Evolutionary conservation across 1,140 invertebrate species (phyloP).

Genomic region (Thaumetopoea pityocampa): DNA sequence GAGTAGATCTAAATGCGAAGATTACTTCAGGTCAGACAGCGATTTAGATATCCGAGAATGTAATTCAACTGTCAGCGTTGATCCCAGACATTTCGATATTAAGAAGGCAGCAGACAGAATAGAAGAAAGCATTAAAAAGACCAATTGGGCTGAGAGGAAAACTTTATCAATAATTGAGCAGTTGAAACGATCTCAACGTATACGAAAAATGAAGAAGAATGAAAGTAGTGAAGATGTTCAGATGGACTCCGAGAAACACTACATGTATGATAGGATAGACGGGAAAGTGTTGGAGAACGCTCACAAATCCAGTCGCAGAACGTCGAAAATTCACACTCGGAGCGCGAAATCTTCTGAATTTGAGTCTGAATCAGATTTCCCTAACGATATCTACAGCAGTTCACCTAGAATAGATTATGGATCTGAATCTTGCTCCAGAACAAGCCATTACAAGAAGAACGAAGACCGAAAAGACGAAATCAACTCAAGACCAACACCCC

Average conservation of each 20-base stretch:
- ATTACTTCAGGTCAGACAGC: conserved; percentile 56
- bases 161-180: conserved; percentile 66
- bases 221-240: conserved; percentile 60
- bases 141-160: conserved; percentile 67
- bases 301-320: conserved; percentile 66
- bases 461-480: conserved; percentile 50
- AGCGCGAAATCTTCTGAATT: conserved; percentile 82
- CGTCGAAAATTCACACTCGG: conserved; percentile 72
- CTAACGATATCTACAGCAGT: conserved; percentile 55
- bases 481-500: conserved; percentile 82
- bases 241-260: conserved; percentile 53
- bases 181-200: conserved; percentile 57
- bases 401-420: conserved; percentile 74
- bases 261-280: conserved; percentile 68
- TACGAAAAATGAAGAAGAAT: conserved; percentile 61
- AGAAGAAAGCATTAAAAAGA: conserved; percentile 69
- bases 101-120: conserved; percentile 59
- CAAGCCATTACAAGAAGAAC: conserved; percentile 70
- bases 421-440: conserved; percentile 73
- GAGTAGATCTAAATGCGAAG: conserved; percentile 40
- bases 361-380: conserved; percentile 78
- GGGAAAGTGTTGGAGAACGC: conserved; percentile 72
- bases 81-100: conserved; percentile 45
- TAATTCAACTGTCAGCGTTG: conserved; percentile 21
- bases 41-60: conserved; percentile 44